Conservation (phyloP, 1,140 invertebrate genomes). For the Bombus cullumanus region DNA sequence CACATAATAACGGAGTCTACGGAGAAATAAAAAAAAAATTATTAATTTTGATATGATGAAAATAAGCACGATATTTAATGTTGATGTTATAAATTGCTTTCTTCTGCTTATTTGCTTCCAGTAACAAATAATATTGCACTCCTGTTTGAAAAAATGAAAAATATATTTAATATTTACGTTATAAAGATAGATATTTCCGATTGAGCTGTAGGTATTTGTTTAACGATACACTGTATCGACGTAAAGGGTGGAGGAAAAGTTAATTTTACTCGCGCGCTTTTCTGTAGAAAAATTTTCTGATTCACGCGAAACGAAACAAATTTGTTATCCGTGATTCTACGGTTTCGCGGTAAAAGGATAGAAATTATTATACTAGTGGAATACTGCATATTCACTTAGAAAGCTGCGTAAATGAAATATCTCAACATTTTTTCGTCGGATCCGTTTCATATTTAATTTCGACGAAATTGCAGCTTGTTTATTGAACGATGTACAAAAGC, state of each 20-base stretch:
- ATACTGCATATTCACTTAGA: background rate
- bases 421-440: too few species aligned
- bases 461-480: background rate
- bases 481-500: background rate
- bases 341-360: background rate
- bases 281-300: background rate
- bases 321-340: background rate
- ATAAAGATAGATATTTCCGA: background rate
- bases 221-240: background rate
- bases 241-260: background rate
- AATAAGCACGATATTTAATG: background rate
- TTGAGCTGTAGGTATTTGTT: background rate
- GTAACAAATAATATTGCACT: background rate
- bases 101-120: background rate
- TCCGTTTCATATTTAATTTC: background rate
- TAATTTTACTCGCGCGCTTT: background rate
- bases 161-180: background rate
- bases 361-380: constrained; percentile 1
- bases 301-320: too few species aligned
- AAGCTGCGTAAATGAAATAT: background rate
- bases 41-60: too few species aligned
- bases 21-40: background rate
- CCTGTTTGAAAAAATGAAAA: background rate
- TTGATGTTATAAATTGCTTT: background rate
- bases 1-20: background rate